Base-by-base conservation (phyloP, 2,888 invertebrate species). In the Pandemis corylana region DNA sequence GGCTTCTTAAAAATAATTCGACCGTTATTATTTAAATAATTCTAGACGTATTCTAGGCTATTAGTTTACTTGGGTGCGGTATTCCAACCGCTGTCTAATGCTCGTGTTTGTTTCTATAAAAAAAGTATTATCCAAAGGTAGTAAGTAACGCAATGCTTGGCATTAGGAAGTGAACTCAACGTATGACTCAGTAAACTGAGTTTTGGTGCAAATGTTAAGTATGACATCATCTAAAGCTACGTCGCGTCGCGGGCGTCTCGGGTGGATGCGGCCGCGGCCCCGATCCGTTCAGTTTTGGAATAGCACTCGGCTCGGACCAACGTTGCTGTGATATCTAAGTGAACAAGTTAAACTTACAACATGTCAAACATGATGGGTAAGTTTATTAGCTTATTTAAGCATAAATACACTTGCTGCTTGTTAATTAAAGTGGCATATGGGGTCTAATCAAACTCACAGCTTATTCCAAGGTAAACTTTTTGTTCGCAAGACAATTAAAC, bases 311-410 rank as follows among this genome's bases (percentile, higher is more conserved):
- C 72, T 77, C 77, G 85, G 80, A 80, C 84, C 80, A 79, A 88
- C 89, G 87, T 83, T 76, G 62, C 75, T 68, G 72, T 77, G 76
- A 74, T 78, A 36, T 36, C 28, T 36, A 79, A 80, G 78, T 81
- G 78, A 77, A 71, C 53, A 84, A 83, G 80, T 82, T 83, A 80
- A 77, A 71, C 74, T 74, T 77, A 56, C 84, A 90, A 80, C 87
- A 94, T 94, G 93, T 85, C 93, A 79, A 92, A 93, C 85, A 80
- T 92, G 78, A 85, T 94, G 85, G 94, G 94, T 94, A 79, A 92
- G 93, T 90, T 64, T 56, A 77, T 76, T 77, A 68, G 68, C 67
- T n/a, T 42, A 42, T n/a, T 3, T 62, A 61, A 41, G 13, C 9
- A 41, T 13, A 63, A 42, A 49, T 28, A 13, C 7, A 20, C 7